Evolutionary conservation across 1,140 invertebrate genomes (phyloP).

Genomic region (Aphidius gifuensis): DNA sequence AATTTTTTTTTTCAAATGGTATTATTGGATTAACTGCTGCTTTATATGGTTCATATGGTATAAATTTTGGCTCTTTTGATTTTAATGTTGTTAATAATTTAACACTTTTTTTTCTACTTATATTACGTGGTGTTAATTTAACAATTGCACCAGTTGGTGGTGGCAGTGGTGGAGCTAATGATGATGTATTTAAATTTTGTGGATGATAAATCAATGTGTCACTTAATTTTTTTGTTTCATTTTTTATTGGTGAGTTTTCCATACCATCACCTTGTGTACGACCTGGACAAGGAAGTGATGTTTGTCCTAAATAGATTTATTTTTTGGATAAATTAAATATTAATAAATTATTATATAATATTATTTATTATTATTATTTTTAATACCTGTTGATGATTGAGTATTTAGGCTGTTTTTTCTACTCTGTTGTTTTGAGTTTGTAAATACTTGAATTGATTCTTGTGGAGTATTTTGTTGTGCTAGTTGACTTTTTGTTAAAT

Average conservation of each 20-base stretch:
- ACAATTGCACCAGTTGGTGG: conserved; percentile 53
- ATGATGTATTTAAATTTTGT: conserved; percentile 48
- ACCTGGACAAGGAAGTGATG: conserved; percentile 34
- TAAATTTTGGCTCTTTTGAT: conserved; percentile 76
- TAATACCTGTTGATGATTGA: conserved; percentile 9
- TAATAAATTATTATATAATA: too few relatives aligned
- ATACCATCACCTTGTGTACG: conserved; percentile 60
- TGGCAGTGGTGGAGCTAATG: conserved; percentile 41
- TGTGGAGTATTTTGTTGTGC: too few relatives aligned
- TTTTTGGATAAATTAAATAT: too few relatives aligned
- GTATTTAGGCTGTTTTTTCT: too few relatives aligned
- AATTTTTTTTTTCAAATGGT: conserved; percentile 51
- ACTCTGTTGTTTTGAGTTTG: too few relatives aligned
- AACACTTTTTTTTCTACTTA: conserved; percentile 44
- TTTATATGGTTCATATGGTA: conserved; percentile 86
- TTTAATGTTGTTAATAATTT: conserved; percentile 53
- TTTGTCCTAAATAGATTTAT: too few relatives aligned
- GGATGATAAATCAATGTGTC: conserved; percentile 54
- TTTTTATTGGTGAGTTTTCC: conserved; percentile 47
- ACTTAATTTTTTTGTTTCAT: conserved; percentile 40
- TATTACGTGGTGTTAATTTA: conserved; percentile 47
- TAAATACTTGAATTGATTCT: too few relatives aligned
- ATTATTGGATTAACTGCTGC: conserved; percentile 78
- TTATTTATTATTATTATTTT: too few relatives aligned
- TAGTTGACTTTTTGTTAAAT: too few relatives aligned